Percentiles rank a stretch among this genome's conserved stretches.
Conservation (phyloP, 2,113 vertebrate species). For the Poecilia latipinna region DNA sequence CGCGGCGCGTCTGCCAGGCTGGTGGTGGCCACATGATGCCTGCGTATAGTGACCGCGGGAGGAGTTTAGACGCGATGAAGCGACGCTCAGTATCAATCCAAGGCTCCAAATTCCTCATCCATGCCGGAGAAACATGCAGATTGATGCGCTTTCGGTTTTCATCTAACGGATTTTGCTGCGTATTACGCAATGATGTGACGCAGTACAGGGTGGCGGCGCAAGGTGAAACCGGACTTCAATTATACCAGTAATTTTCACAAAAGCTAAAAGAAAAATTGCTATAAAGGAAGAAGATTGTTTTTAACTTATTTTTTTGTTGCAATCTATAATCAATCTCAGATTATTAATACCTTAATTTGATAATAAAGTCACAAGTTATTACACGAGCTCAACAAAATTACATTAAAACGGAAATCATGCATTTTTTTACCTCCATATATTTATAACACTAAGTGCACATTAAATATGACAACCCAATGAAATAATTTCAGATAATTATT, state of each 20-base stretch:
- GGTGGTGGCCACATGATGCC: slow-evolving; percentile 66
- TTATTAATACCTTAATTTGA: neutral
- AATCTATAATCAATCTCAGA: too few species aligned
- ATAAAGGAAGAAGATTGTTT: too few species aligned
- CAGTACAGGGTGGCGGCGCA: neutral
- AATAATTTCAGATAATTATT: neutral
- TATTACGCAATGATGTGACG: slow-evolving; percentile 3
- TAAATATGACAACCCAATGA: neutral
- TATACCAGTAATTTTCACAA: neutral
- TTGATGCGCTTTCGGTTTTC: neutral
- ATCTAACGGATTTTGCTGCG: neutral
- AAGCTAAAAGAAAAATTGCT: neutral
- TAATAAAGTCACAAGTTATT: neutral
- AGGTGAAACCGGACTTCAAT: neutral
- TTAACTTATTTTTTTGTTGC: too few species aligned
- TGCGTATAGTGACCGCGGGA: slow-evolving; percentile 59
- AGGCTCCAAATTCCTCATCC: neutral
- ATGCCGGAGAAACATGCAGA: neutral
- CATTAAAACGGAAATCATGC: neutral
- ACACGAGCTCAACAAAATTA: neutral
- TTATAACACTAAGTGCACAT: neutral
- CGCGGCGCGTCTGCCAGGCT: slow-evolving; percentile 35
- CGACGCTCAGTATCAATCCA: slow-evolving; percentile 58
- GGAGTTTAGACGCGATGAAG: slow-evolving; percentile 58
- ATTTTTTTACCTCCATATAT: neutral